Percentiles rank a stretch among this genome's conserved stretches.
phyloP scores from a whole-genome alignment of 2,797 vertebrate species.

The Philypnodon macrostomus region DNA sequence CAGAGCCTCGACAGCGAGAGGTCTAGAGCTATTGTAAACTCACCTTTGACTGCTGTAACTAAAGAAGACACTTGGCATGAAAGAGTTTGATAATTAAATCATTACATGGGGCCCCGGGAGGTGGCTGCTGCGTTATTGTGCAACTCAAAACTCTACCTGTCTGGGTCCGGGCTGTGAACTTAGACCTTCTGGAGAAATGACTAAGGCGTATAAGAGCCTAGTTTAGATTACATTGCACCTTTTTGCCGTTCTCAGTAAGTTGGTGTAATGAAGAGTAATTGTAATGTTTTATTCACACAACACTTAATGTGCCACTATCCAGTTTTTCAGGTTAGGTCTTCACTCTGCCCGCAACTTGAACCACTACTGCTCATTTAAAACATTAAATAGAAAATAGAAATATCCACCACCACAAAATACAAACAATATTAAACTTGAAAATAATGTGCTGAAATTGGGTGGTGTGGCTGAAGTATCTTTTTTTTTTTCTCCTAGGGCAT shows the following conservation, averaged over 20 bases:
- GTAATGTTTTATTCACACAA: too few species aligned
- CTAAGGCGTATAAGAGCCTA: constrained; percentile 13
- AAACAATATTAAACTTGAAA: too few species aligned
- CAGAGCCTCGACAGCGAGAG: constrained; percentile 80
- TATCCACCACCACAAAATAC: too few species aligned
- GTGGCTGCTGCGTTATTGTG: constrained; percentile 75
- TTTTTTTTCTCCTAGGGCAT: constrained; percentile 78
- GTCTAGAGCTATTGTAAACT: constrained; percentile 77
- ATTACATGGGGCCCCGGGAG: constrained; percentile 72
- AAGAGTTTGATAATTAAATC: constrained; percentile 92
- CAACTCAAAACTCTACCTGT: constrained; percentile 82
- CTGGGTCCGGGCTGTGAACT: constrained; percentile 39
- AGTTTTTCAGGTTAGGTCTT: too few species aligned
- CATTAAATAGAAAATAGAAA: too few species aligned
- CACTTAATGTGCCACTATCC: too few species aligned
- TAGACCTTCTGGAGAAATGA: constrained; percentile 39
- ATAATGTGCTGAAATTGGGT: too few species aligned
- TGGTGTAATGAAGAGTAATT: not conserved
- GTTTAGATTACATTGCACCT: constrained; percentile 23
- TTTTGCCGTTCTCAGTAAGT: not conserved
- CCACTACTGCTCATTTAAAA: too few species aligned
- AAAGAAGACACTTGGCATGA: constrained; percentile 82
- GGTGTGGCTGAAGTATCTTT: too few species aligned
- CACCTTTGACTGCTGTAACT: constrained; percentile 81
- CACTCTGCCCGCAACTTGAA: too few species aligned